Conservation (phyloP, 2,113 vertebrate genomes). For the Micromys minutus region DNA sequence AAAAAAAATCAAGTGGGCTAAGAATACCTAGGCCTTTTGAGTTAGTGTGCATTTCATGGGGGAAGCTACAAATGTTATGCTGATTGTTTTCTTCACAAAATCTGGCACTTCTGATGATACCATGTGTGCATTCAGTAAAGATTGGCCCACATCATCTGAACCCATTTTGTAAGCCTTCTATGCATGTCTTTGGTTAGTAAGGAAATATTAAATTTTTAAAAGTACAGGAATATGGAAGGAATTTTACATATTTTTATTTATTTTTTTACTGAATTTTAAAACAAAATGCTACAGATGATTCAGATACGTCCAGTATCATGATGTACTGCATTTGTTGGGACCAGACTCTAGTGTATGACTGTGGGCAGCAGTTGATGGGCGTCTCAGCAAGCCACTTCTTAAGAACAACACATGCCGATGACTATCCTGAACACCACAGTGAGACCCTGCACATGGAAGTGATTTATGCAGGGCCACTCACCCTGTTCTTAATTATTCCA, state of each 20-base stretch:
- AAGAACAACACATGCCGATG: background rate
- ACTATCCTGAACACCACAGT: background rate
- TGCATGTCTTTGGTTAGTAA: constrained; percentile 11
- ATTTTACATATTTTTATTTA: background rate
- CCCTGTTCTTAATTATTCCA: background rate
- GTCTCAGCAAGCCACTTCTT: background rate
- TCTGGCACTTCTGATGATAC: background rate
- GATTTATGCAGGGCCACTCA: background rate
- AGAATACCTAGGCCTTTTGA: background rate
- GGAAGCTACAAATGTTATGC: background rate
- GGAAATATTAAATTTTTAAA: constrained; percentile 27
- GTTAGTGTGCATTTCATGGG: background rate
- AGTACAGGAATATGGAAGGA: background rate
- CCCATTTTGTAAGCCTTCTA: background rate
- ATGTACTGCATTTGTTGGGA: background rate
- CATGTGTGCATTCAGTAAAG: background rate
- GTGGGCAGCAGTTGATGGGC: background rate
- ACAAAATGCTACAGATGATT: too few species aligned
- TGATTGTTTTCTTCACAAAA: background rate
- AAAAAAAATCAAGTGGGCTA: background rate
- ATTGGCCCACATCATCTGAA: background rate
- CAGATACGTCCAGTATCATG: background rate
- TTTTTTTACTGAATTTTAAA: constrained; percentile 27
- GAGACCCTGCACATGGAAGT: background rate
- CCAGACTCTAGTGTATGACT: background rate